phyloP scores from a whole-genome alignment of 2,888 invertebrate genomes.

The Acleris cristana region DNA sequence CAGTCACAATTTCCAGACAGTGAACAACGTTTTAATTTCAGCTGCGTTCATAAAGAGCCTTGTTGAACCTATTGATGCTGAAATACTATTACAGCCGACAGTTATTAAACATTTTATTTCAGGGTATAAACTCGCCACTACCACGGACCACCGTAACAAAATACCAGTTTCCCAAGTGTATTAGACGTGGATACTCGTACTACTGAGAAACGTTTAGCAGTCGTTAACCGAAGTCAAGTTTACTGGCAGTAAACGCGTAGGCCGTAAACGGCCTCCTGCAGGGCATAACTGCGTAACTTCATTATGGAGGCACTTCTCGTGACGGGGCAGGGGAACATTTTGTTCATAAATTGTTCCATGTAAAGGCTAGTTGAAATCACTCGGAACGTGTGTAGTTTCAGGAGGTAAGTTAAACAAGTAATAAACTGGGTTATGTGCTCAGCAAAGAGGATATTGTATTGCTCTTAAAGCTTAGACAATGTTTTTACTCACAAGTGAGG shows the following conservation, averaged over 20 bases:
- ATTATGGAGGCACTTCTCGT: slow-evolving; percentile 53
- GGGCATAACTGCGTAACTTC: slow-evolving; percentile 67
- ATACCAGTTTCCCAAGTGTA: slow-evolving; percentile 9
- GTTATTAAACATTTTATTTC: too few species aligned
- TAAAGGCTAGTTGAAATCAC: slow-evolving; percentile 27
- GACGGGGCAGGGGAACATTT: slow-evolving; percentile 23
- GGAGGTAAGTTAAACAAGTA: slow-evolving; percentile 7
- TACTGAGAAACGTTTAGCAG: slow-evolving; percentile 60
- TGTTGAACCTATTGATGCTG: too few species aligned
- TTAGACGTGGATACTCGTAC: slow-evolving; percentile 45
- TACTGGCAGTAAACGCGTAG: slow-evolving; percentile 68
- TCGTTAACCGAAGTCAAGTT: slow-evolving; percentile 65
- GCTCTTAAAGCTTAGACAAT: neutral
- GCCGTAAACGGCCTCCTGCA: slow-evolving; percentile 60
- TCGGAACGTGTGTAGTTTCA: slow-evolving; percentile 11
- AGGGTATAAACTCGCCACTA: neutral
- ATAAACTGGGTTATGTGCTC: slow-evolving; percentile 2
- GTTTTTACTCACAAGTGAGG: too few species aligned
- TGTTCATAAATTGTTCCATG: slow-evolving; percentile 39
- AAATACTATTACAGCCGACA: too few species aligned
- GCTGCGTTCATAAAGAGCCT: too few species aligned
- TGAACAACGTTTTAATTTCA: too few species aligned
- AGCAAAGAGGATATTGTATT: neutral
- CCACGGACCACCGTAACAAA: neutral
- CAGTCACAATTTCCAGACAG: too few species aligned